Conservation (phyloP, 2,888 invertebrate species). For the Dichetophora obliterata region DNA sequence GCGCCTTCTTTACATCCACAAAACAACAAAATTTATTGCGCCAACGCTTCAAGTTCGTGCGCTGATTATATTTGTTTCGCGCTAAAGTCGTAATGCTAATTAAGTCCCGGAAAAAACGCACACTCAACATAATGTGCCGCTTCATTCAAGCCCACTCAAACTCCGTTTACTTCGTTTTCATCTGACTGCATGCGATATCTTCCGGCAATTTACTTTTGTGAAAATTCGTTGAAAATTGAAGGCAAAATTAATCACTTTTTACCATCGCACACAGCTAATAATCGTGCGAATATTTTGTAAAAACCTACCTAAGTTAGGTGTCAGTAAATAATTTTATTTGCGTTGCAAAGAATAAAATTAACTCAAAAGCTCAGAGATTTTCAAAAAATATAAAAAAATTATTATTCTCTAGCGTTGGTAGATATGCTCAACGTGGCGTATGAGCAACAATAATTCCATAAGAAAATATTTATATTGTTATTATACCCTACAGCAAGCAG, state of each 20-base stretch:
- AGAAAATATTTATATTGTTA: background rate
- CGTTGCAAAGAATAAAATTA: background rate
- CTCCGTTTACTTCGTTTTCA: too few relatives aligned
- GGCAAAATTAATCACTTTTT: background rate
- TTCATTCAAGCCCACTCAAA: too few relatives aligned
- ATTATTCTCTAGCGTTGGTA: background rate
- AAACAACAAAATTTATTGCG: too few relatives aligned
- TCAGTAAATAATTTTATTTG: background rate
- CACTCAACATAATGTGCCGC: background rate
- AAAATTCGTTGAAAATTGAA: background rate
- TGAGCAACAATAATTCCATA: background rate
- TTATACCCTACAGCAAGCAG: background rate
- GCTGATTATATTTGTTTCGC: constrained; percentile 4
- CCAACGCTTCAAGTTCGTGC: background rate
- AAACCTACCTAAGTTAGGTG: background rate
- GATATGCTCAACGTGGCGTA: background rate
- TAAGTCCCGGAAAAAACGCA: constrained; percentile 4
- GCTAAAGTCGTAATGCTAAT: constrained; percentile 29
- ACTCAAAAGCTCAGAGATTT: background rate
- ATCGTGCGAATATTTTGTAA: too few relatives aligned
- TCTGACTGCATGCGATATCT: background rate
- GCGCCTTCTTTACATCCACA: background rate
- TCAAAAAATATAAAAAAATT: too few relatives aligned
- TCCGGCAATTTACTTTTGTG: background rate
- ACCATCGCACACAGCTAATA: too few relatives aligned